Evolutionary conservation across 2,888 invertebrate genomes (phyloP).

Genomic region (Drosophila limbata): DNA sequence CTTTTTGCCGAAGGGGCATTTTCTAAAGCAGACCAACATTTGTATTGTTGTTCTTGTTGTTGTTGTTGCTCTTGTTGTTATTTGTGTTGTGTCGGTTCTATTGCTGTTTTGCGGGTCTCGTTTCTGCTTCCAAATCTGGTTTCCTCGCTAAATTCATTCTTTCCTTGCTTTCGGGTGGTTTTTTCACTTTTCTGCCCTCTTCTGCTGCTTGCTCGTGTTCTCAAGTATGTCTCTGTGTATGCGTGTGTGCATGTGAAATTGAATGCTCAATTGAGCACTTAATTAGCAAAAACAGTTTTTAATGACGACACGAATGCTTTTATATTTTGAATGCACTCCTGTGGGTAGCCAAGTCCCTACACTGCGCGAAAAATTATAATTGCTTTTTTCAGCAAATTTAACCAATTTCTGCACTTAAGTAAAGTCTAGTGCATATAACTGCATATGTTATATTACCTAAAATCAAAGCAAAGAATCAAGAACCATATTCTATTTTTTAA

Average conservation of each 20-base stretch:
- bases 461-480: too few relatives aligned
- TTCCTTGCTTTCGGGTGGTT: constrained; percentile 21
- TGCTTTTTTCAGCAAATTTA: neutral
- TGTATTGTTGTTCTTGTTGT: constrained; percentile 60
- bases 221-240: constrained; percentile 33
- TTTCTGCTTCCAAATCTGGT: constrained; percentile 47
- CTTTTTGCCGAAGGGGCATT: constrained; percentile 40
- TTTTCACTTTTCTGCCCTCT: constrained; percentile 40
- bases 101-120: constrained; percentile 34
- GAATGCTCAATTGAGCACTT: constrained; percentile 83
- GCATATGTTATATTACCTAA: too few relatives aligned
- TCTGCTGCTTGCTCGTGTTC: constrained; percentile 45
- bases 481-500: too few relatives aligned
- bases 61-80: constrained; percentile 60
- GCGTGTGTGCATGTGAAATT: constrained; percentile 68
- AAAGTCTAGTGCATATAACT: neutral
- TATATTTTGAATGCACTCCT: constrained; percentile 64
- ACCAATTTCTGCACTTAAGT: neutral
- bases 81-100: constrained; percentile 51
- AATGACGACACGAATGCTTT: constrained; percentile 82
- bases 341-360: constrained; percentile 40
- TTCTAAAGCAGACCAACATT: constrained; percentile 41
- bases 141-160: constrained; percentile 23
- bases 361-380: constrained; percentile 43
- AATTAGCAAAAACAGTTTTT: constrained; percentile 83